Conservation (phyloP, 2,113 vertebrate genomes). For the Coturnix japonica region DNA sequence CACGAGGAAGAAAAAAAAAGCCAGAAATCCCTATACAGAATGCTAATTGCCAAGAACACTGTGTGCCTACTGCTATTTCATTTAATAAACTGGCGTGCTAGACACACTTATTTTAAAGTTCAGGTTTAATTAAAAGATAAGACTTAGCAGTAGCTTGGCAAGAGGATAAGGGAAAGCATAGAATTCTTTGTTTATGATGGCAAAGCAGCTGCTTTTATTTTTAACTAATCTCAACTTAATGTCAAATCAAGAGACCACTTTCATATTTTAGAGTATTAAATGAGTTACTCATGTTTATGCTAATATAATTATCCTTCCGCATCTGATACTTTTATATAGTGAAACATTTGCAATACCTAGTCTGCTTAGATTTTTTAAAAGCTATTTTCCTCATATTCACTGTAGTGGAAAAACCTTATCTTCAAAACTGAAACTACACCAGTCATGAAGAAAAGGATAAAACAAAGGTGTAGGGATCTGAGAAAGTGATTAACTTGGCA, state of each 20-base stretch:
- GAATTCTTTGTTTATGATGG: constrained; percentile 62
- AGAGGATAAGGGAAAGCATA: constrained; percentile 27
- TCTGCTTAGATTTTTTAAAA: constrained; percentile 14
- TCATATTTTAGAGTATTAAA: constrained; percentile 36
- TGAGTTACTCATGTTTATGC: constrained; percentile 9
- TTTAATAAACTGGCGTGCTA: constrained; percentile 67
- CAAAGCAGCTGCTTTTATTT: constrained; percentile 60
- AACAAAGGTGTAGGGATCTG: background rate
- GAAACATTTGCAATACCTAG: background rate
- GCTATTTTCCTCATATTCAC: background rate
- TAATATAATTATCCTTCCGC: constrained; percentile 28
- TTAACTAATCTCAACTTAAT: constrained; percentile 65
- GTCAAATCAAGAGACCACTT: constrained; percentile 60
- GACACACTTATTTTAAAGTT: constrained; percentile 74
- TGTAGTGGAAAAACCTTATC: background rate
- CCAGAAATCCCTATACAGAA: background rate
- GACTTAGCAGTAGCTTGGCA: constrained; percentile 57
- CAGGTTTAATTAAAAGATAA: constrained; percentile 84
- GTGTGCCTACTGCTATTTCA: constrained; percentile 45
- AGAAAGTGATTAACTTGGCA: constrained; percentile 28
- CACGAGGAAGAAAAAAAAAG: background rate
- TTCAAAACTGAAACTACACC: constrained; percentile 6
- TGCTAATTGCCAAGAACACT: constrained; percentile 41
- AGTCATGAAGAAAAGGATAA: background rate
- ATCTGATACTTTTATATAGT: background rate